phyloP scores from a whole-genome alignment of 2,888 invertebrate species.

The Athalia circularis region DNA sequence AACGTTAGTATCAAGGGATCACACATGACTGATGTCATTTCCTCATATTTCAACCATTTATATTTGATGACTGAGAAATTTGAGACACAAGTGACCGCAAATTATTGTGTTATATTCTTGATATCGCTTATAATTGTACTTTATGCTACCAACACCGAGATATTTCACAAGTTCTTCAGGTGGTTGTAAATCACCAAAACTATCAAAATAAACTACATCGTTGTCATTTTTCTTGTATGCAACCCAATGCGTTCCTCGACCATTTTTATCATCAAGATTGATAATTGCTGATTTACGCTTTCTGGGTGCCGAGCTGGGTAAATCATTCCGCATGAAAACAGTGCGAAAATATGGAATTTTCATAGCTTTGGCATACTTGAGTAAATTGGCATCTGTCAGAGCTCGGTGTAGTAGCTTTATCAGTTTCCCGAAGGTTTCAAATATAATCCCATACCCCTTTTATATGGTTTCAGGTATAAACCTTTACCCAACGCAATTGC shows the following conservation, averaged over 20 bases:
- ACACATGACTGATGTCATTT: conserved; percentile 46
- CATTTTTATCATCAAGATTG: conserved; percentile 53
- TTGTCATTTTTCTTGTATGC: conserved; percentile 55
- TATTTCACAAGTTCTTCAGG: conserved; percentile 62
- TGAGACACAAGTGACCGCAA: conserved; percentile 57
- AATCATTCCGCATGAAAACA: conserved; percentile 50
- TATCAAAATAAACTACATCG: conserved; percentile 66
- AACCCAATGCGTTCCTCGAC: conserved; percentile 57
- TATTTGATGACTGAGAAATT: conserved; percentile 46
- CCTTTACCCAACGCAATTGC: conserved; percentile 57
- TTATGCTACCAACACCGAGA: conserved; percentile 48
- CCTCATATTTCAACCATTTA: conserved; percentile 42
- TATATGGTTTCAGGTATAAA: conserved; percentile 9
- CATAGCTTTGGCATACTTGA: conserved; percentile 48
- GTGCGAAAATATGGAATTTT: conserved; percentile 54
- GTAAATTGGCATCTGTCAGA: conserved; percentile 54
- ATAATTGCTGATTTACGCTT: conserved; percentile 52
- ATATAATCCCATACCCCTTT: conserved; percentile 29
- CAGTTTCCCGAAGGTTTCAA: conserved; percentile 52
- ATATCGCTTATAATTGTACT: conserved; percentile 56
- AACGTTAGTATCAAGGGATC: conserved; percentile 51
- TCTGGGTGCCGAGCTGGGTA: conserved; percentile 41
- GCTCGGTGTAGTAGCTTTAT: conserved; percentile 54
- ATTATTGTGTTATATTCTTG: conserved; percentile 60
- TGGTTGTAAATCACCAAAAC: conserved; percentile 67